phyloP scores from a whole-genome alignment of 2,797 vertebrate species.

The Silurus lanzhouensis region DNA sequence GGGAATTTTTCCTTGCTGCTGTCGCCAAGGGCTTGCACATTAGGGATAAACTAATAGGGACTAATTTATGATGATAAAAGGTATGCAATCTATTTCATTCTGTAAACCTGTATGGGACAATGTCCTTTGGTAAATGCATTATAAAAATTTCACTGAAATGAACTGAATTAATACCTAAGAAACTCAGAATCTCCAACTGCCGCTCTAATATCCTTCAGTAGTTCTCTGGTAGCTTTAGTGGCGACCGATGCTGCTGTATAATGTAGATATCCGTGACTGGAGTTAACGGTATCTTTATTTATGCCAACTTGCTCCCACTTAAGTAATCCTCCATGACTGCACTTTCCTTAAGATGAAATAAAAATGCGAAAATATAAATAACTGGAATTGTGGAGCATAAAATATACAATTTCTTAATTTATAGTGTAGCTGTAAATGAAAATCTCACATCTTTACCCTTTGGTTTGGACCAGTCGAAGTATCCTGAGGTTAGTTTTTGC shows the following conservation, averaged over 20 bases:
- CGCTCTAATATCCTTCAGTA: constrained; percentile 48
- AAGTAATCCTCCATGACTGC: constrained; percentile 65
- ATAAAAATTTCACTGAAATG: too few relatives aligned
- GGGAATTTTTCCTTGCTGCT: too few relatives aligned
- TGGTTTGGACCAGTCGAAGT: constrained; percentile 66
- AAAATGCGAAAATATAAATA: background rate
- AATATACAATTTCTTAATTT: too few relatives aligned
- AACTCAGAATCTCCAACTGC: constrained; percentile 44
- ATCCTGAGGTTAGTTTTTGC: constrained; percentile 72
- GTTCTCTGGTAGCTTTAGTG: constrained; percentile 37
- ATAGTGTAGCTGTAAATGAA: too few relatives aligned
- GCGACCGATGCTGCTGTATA: constrained; percentile 26
- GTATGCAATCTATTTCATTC: too few relatives aligned
- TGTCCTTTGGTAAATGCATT: too few relatives aligned
- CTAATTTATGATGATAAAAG: too few relatives aligned
- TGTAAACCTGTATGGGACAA: too few relatives aligned
- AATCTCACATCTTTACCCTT: constrained; percentile 55
- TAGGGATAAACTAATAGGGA: too few relatives aligned
- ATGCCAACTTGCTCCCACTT: constrained; percentile 19
- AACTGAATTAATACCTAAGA: constrained; percentile 28
- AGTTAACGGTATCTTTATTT: constrained; percentile 33
- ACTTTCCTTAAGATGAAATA: constrained; percentile 65
- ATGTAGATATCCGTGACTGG: constrained; percentile 35
- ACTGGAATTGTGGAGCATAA: too few relatives aligned
- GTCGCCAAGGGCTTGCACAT: too few relatives aligned